Percentiles rank a stretch among this genome's conserved stretches.
Conservation (phyloP, 2,113 vertebrate genomes). For the Notothenia coriiceps region DNA sequence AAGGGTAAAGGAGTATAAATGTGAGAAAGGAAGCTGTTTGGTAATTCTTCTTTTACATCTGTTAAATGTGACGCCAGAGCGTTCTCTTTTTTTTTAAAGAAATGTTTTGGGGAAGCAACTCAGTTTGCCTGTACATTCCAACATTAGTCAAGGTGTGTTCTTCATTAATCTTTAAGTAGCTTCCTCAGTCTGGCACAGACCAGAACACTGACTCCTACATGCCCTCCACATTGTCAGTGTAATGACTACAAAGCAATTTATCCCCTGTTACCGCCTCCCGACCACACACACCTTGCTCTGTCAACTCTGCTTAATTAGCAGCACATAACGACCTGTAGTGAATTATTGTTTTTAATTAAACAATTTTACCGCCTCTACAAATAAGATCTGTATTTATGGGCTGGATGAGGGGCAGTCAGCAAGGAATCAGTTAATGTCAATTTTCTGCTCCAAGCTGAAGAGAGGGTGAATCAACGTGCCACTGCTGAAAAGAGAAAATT, state of each 20-base stretch:
- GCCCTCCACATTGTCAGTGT: constrained; percentile 54
- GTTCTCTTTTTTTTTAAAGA: neutral
- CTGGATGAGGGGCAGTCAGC: constrained; percentile 57
- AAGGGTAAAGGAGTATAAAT: constrained; percentile 29
- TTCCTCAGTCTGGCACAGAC: constrained; percentile 37
- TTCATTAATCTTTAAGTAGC: constrained; percentile 37
- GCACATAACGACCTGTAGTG: constrained; percentile 73
- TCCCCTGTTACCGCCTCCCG: constrained; percentile 41
- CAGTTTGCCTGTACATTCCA: constrained; percentile 10
- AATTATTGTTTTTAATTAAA: constrained; percentile 83
- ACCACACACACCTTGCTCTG: constrained; percentile 58
- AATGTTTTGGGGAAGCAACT: constrained; percentile 9
- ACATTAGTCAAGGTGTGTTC: neutral
- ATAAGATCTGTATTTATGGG: constrained; percentile 78
- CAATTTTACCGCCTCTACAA: constrained; percentile 77
- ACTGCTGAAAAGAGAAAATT: constrained; percentile 64
- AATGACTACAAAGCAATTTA: constrained; percentile 53
- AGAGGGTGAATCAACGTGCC: constrained; percentile 55
- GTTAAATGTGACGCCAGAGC: neutral
- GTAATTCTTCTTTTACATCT: constrained; percentile 26
- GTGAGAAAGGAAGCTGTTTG: constrained; percentile 42
- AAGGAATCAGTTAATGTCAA: constrained; percentile 66
- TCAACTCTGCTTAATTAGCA: constrained; percentile 77
- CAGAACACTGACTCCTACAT: constrained; percentile 49
- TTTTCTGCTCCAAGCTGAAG: constrained; percentile 59